Conservation (phyloP, 2,888 invertebrate genomes). For the Caenorhabditis uteleia region DNA sequence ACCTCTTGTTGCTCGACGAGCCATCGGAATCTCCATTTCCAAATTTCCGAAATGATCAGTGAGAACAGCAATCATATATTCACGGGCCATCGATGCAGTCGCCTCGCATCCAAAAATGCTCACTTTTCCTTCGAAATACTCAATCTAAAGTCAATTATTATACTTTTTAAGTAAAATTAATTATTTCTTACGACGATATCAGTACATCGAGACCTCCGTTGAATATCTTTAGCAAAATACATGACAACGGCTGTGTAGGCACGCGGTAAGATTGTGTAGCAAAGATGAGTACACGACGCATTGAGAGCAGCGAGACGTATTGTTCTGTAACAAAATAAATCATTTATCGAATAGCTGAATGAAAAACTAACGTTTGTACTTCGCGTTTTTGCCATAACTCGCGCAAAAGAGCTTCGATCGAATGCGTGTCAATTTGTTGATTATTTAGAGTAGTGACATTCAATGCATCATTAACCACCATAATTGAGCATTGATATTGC, state of each 20-base stretch:
- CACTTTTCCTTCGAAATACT: constrained; percentile 23
- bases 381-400: constrained; percentile 29
- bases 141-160: constrained; percentile 22
- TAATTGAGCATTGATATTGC: constrained; percentile 22
- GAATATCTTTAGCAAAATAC: constrained; percentile 24
- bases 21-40: constrained; percentile 16
- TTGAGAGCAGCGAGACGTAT: constrained; percentile 33
- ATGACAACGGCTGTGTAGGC: constrained; percentile 33
- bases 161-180: not conserved
- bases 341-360: not conserved
- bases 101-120: constrained; percentile 20
- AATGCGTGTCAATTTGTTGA: constrained; percentile 4
- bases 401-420: constrained; percentile 11
- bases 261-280: constrained; percentile 24
- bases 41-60: constrained; percentile 27
- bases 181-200: constrained; percentile 24
- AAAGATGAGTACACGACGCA: constrained; percentile 17
- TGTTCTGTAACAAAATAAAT: constrained; percentile 9
- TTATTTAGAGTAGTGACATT: not conserved
- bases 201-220: constrained; percentile 13
- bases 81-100: constrained; percentile 18
- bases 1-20: constrained; percentile 4
- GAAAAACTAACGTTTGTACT: constrained; percentile 9
- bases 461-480: constrained; percentile 12
- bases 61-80: constrained; percentile 16